Evolutionary conservation across 92 coral and sea anemone genomes (phyloP).

Genomic region (Hydrozoanthus gracilis): DNA sequence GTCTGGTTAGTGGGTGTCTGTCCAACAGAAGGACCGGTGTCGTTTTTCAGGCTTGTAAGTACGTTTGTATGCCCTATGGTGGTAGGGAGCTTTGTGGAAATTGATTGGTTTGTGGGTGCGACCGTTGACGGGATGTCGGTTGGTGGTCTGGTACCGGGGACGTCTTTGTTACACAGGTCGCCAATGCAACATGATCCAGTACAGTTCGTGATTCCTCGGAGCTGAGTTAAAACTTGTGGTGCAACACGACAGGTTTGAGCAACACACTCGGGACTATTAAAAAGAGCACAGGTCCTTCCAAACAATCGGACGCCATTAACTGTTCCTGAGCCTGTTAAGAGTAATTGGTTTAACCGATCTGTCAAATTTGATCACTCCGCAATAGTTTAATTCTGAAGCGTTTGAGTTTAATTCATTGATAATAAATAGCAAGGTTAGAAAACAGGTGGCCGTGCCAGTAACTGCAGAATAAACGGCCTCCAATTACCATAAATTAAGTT

Average conservation of each 20-base stretch:
- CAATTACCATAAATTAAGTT: too few relatives aligned
- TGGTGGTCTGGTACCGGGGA: background rate
- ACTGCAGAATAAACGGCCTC: too few relatives aligned
- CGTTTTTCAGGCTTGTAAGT: too few relatives aligned
- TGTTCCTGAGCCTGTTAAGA: constrained; percentile 6
- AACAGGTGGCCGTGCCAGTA: too few relatives aligned
- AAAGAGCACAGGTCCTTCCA: background rate
- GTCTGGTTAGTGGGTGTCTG: background rate
- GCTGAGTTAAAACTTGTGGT: background rate
- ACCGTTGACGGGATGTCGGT: background rate
- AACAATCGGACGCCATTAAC: background rate
- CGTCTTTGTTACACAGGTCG: background rate
- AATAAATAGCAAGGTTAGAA: too few relatives aligned
- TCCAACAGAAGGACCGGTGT: too few relatives aligned
- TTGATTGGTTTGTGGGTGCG: background rate
- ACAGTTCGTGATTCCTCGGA: background rate
- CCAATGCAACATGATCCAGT: background rate
- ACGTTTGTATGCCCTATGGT: background rate
- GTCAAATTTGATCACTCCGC: too few relatives aligned
- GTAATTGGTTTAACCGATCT: background rate
- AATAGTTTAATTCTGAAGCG: too few relatives aligned
- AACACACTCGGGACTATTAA: background rate
- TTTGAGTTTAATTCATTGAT: too few relatives aligned
- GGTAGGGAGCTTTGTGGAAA: background rate
- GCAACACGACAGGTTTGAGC: background rate